Evolutionary conservation across 2,888 invertebrate genomes (phyloP).

Genomic region (Drosophila mimetica): DNA sequence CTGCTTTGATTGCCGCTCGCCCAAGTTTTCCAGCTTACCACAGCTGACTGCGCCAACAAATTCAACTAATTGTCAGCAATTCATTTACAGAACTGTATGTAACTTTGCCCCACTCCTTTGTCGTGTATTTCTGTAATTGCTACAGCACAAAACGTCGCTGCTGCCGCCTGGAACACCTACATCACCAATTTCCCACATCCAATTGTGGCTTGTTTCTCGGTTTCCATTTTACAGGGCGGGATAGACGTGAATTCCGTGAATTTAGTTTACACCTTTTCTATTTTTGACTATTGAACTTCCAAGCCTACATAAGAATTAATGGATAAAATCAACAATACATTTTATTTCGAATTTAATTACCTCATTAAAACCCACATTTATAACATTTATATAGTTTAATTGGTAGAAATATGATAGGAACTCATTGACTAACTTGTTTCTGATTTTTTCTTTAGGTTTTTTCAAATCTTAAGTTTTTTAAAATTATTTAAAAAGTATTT

Average conservation of each 20-base stretch:
- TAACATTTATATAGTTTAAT: too few relatives aligned
- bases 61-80: conserved; percentile 68
- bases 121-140: conserved; percentile 28
- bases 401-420: too few relatives aligned
- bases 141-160: background rate
- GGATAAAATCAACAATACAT: too few relatives aligned
- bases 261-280: background rate
- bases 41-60: conserved; percentile 54
- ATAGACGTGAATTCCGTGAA: background rate
- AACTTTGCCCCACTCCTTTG: conserved; percentile 18
- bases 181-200: conserved; percentile 13
- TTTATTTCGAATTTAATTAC: too few relatives aligned
- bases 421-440: too few relatives aligned
- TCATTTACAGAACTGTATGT: conserved; percentile 50
- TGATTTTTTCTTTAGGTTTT: too few relatives aligned
- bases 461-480: background rate
- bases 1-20: conserved; percentile 11
- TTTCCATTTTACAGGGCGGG: conserved; percentile 1
- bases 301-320: background rate
- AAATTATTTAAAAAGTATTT: too few relatives aligned
- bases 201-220: conserved; percentile 3
- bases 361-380: too few relatives aligned
- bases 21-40: conserved; percentile 14
- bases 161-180: conserved; percentile 2
- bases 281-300: too few relatives aligned